Conservation (phyloP, 2,113 vertebrate genomes). For the Odocoileus hemionus region DNA sequence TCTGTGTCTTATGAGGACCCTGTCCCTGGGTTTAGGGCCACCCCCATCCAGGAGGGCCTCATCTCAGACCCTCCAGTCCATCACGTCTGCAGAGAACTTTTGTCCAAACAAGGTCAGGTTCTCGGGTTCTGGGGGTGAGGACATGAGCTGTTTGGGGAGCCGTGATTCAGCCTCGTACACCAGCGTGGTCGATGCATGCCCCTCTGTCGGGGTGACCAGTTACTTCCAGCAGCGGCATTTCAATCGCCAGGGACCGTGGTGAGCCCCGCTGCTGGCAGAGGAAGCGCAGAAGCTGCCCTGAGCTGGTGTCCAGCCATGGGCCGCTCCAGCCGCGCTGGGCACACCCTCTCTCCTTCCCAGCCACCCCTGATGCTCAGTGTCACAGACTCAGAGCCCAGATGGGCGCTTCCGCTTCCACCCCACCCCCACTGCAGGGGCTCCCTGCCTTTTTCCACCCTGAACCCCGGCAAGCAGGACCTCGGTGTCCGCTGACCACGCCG, state of each 20-base stretch:
- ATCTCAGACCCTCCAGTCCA: fast-evolving
- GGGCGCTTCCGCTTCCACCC: not conserved
- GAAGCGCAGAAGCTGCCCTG: not conserved
- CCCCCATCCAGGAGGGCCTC: fast-evolving
- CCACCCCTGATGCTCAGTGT: not conserved
- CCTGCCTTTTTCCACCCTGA: not conserved
- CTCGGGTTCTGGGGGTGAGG: not conserved
- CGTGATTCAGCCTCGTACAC: fast-evolving
- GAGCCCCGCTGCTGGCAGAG: not conserved
- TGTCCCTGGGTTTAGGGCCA: fast-evolving
- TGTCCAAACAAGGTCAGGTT: not conserved
- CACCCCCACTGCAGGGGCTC: not conserved
- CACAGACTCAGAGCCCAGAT: not conserved
- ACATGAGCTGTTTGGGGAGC: too few relatives aligned
- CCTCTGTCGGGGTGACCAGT: fast-evolving
- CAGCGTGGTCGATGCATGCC: not conserved
- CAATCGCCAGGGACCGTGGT: fast-evolving
- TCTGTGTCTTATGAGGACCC: fast-evolving
- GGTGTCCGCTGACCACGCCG: fast-evolving
- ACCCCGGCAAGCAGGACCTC: not conserved
- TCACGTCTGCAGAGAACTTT: not conserved
- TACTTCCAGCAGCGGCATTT: fast-evolving
- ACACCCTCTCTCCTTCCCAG: not conserved
- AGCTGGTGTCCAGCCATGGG: not conserved
- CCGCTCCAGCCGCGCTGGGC: not conserved